phyloP scores from a whole-genome alignment of 2,888 invertebrate species.

The Cremastobaeus sp. region DNA sequence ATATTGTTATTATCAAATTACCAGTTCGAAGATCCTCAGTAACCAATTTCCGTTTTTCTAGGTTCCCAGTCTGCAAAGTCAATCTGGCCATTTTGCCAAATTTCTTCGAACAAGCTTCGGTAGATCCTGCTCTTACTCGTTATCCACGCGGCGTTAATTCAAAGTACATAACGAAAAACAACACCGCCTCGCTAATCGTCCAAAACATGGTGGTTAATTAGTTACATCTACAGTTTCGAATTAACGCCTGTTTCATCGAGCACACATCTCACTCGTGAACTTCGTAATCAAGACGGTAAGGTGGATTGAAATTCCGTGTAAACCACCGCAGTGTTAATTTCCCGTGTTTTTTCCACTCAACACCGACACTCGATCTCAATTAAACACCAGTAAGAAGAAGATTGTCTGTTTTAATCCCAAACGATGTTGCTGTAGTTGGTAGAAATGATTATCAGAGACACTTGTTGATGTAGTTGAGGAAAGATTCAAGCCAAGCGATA shows the following conservation, averaged over 20 bases:
- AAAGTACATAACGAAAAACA: constrained; percentile 24
- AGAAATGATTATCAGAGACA: not conserved
- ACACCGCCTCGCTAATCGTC: constrained; percentile 28
- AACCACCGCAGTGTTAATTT: too few relatives aligned
- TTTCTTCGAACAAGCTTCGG: constrained; percentile 3
- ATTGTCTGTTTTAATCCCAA: too few relatives aligned
- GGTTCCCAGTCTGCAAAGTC: constrained; percentile 40
- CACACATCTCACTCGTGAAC: not conserved
- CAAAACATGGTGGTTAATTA: constrained; percentile 48
- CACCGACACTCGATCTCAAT: too few relatives aligned
- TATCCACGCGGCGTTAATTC: constrained; percentile 31
- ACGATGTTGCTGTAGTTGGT: not conserved
- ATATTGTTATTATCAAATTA: too few relatives aligned
- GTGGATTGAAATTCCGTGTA: too few relatives aligned
- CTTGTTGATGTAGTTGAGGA: not conserved
- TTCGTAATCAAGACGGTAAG: too few relatives aligned
- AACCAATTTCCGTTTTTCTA: constrained; percentile 63
- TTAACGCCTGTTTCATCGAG: constrained; percentile 29
- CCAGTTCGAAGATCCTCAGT: constrained; percentile 65
- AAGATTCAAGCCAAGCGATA: too few relatives aligned
- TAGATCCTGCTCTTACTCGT: too few relatives aligned
- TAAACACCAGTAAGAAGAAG: too few relatives aligned
- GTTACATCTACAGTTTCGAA: constrained; percentile 39
- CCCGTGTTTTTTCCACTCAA: too few relatives aligned
- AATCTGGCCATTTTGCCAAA: constrained; percentile 34